A percentile compares a stretch with the other conserved stretches of the same genome.
These are phyloP conservation scores for Hippotragus niger DNA, from an alignment of 2,113 vertebrate species.

Conservation along the genomic window DNA sequence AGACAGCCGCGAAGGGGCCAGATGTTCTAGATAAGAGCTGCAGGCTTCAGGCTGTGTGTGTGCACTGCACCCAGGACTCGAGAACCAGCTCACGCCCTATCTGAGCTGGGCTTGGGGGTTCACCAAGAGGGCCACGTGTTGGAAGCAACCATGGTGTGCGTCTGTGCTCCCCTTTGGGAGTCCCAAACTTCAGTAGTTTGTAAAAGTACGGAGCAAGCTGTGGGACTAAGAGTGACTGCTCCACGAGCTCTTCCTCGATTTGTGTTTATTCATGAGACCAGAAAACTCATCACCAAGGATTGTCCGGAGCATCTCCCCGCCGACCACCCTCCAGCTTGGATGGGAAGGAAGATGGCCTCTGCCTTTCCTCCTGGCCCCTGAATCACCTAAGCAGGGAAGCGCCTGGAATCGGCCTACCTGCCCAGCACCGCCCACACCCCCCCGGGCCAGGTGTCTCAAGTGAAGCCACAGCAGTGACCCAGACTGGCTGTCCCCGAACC, in stretches of 20 bases:
- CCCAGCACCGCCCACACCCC: accelerated
- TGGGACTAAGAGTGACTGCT: not conserved
- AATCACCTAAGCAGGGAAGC: too few species aligned
- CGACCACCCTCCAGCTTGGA: accelerated
- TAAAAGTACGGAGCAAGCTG: not conserved
- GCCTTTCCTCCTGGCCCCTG: not conserved
- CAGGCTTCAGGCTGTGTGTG: accelerated
- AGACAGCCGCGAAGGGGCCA: not conserved
- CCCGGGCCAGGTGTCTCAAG: accelerated
- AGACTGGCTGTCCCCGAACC: accelerated
- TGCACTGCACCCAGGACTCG: accelerated
- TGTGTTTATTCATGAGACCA: too few species aligned
- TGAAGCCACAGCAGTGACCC: accelerated
- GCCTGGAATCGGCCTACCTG: not conserved
- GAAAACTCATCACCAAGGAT: not conserved
- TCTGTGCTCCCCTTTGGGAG: accelerated
- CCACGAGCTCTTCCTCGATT: accelerated
- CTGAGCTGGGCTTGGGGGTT: accelerated
- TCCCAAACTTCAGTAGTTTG: not conserved
- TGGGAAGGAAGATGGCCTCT: accelerated
- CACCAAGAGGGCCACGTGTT: accelerated
- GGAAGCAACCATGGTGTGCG: accelerated
- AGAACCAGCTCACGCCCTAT: not conserved
- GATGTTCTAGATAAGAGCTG: not conserved
- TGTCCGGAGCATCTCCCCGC: not conserved